Evolutionary conservation across 2,797 vertebrate genomes (phyloP), one percentile per base, ranked within the genome.

Genomic region (Holocentrus rufus): DNA sequence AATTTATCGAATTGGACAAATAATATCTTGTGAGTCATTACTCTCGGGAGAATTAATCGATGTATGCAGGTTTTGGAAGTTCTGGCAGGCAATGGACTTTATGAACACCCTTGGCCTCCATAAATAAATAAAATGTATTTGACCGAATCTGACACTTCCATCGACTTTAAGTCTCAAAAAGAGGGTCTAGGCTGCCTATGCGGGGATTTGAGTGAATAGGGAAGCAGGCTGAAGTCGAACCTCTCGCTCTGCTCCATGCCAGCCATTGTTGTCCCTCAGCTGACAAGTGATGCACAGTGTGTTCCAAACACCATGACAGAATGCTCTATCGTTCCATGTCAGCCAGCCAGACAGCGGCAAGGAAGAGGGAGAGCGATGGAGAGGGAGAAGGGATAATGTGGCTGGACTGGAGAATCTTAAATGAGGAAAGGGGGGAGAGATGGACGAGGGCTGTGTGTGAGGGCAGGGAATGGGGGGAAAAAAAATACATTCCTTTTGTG

Each of bases 401-500:
- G 68, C 79, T 82, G 83, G 83, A 87, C 78, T 10, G 30, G 82
- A 77, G 80, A 85, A 89, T 87, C 80, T 18, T 1, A 79, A 89
- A 88, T 84, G 74, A 88, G 79, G 71, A 50, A 31, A 72, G 62
- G 46, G 44, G 58, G 66, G n/a, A 68, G 64, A 62, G 58, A 74
- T 64, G 27, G 60, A 74, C 69, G 70, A 77, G 73, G 30, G 53
- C 49, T 53, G 66, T 1, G 4, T 9, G 49, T 56, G 69, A 76
- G 62, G 76, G 72, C 65, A 61, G 65, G 77, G 85, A 84, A 83
- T 14, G 49, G 80, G 66, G 76, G 42, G 81, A 80, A n/a, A 80
- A 79, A 80, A 90, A 90, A 88, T 89, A 79, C 76, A 90, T 87
- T 81, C 83, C 88, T 83, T 75, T 82, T 78, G 73, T 77, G 74